Conservation (phyloP, 2,797 vertebrate genomes). For the Acipenser oxyrinchus region DNA sequence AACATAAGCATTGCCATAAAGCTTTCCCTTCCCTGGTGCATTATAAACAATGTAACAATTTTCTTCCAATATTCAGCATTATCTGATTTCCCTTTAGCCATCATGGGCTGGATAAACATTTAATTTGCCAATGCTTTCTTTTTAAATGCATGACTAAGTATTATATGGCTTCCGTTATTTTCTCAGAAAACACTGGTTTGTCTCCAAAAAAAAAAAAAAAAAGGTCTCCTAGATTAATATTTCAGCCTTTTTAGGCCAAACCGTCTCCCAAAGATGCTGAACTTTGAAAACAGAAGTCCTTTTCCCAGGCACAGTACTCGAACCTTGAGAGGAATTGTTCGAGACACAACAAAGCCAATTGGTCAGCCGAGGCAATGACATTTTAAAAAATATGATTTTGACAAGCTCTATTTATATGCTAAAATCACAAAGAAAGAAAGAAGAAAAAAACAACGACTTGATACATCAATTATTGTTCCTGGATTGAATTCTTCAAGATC, state of each 20-base stretch:
- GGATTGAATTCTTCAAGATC: too few relatives aligned
- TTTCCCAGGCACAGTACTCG: conserved; percentile 5
- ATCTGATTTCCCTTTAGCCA: too few relatives aligned
- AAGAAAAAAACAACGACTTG: too few relatives aligned
- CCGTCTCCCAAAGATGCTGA: conserved; percentile 22
- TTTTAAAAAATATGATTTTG: not conserved
- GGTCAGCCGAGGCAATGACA: not conserved
- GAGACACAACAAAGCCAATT: too few relatives aligned
- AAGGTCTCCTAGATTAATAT: conserved; percentile 24
- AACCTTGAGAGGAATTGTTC: too few relatives aligned
- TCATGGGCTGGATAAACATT: not conserved
- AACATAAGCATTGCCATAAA: too few relatives aligned
- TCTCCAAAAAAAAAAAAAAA: too few relatives aligned
- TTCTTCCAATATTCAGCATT: too few relatives aligned
- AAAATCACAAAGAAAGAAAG: not conserved
- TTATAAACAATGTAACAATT: too few relatives aligned
- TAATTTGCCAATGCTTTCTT: not conserved
- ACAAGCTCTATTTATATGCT: not conserved
- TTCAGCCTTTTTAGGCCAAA: conserved; percentile 16
- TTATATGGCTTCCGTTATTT: conserved; percentile 5
- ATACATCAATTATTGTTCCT: too few relatives aligned
- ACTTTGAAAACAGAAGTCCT: conserved; percentile 6
- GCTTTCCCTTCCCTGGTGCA: too few relatives aligned
- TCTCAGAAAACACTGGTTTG: conserved; percentile 20
- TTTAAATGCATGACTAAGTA: not conserved